A percentile compares a stretch with the other conserved stretches of the same genome.
Conservation (phyloP, 2,888 invertebrate genomes). For the Ophion slaviceki region DNA sequence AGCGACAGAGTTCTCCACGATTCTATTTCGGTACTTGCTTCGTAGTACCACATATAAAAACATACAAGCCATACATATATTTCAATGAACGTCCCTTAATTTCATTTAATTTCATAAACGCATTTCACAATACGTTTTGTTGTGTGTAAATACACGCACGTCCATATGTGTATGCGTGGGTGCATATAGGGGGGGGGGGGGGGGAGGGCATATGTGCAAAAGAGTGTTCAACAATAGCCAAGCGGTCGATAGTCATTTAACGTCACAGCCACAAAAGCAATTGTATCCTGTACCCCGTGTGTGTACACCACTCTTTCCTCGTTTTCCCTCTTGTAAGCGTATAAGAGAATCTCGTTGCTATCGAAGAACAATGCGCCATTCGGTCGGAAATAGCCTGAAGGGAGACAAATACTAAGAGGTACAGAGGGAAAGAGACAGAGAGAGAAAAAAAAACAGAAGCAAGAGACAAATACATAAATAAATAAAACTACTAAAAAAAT, state of each 20-base stretch:
- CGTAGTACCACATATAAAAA: background rate
- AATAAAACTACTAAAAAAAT: background rate
- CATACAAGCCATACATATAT: background rate
- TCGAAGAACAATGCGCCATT: slow-evolving; percentile 9
- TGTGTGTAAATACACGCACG: background rate
- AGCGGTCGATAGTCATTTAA: slow-evolving; percentile 23
- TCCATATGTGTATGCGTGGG: background rate
- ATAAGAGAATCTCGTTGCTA: background rate
- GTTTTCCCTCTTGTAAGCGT: background rate
- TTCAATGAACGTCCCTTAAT: background rate
- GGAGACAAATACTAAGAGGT: background rate
- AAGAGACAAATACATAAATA: slow-evolving; percentile 14
- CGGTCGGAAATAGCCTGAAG: background rate
- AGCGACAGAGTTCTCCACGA: too few relatives aligned
- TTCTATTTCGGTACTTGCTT: too few relatives aligned
- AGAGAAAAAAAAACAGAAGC: background rate
- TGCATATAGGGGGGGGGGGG: background rate
- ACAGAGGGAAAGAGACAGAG: background rate
- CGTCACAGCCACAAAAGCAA: slow-evolving; percentile 25
- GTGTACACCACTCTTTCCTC: background rate
- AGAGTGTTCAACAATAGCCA: background rate
- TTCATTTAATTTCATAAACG: background rate
- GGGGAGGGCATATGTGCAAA: background rate
- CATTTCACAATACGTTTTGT: background rate
- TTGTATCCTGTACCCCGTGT: slow-evolving; percentile 5